These are phyloP conservation scores for Nephrotoma flavescens DNA, from an alignment of 2,888 invertebrate genomes.

Conservation along the genomic window DNA sequence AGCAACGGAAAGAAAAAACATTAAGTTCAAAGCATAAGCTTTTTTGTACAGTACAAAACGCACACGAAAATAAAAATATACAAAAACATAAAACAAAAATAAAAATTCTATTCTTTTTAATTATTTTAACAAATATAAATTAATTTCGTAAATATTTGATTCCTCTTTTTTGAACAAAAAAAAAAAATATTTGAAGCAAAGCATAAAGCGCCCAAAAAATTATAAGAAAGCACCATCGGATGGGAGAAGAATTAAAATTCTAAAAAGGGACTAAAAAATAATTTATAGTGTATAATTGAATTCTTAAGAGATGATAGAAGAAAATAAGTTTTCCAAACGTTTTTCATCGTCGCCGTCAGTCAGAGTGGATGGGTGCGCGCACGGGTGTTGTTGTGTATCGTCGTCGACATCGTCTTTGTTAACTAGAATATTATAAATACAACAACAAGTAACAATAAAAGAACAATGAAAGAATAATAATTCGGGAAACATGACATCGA, in stretches of 20 bases:
- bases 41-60: background rate
- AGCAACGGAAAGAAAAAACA: background rate
- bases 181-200: background rate
- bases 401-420: background rate
- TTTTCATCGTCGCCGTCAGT: background rate
- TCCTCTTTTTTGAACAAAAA: background rate
- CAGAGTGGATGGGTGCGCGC: background rate
- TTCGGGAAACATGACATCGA: background rate
- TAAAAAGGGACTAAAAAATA: conserved; percentile 1
- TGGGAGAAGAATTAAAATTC: conserved; percentile 1
- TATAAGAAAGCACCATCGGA: background rate
- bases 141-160: background rate
- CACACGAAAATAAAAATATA: background rate
- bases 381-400: background rate
- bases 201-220: background rate
- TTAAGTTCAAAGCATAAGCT: background rate
- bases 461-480: background rate
- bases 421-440: background rate
- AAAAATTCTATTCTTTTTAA: background rate
- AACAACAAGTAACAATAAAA: background rate
- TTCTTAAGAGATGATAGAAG: conserved; percentile 2
- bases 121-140: background rate
- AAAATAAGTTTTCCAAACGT: background rate
- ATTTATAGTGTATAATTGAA: conserved; percentile 2
- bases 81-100: background rate